Evolutionary conservation across 30 jellyfish, hydroid and myxozoan species (phyloP).

Genomic region (Morbakka virulenta): DNA sequence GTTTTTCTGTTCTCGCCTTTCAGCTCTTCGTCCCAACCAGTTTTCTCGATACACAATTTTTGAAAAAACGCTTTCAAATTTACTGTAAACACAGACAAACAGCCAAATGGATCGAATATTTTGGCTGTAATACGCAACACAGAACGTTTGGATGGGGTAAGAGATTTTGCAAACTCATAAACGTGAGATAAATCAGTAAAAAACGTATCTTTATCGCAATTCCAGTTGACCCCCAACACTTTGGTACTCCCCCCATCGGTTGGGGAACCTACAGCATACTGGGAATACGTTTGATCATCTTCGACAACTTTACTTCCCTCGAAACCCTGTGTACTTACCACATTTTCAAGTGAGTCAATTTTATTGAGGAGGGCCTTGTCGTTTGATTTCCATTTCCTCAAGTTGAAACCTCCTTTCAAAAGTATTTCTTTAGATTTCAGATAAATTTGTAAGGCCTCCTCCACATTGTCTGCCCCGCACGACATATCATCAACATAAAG

Average conservation of each 20-base stretch:
- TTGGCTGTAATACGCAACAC: constrained; percentile 20
- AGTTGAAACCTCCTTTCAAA: constrained; percentile 21
- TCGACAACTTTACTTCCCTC: constrained; percentile 2
- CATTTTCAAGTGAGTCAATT: background rate
- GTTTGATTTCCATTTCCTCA: constrained; percentile 23
- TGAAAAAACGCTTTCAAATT: background rate
- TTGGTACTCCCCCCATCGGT: background rate
- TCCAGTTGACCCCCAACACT: constrained; percentile 34
- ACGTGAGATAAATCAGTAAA: background rate
- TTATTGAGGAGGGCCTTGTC: background rate
- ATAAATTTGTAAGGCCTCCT: constrained; percentile 31
- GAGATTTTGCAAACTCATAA: constrained; percentile 1
- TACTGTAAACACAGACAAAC: constrained; percentile 4
- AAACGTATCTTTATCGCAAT: constrained; percentile 2
- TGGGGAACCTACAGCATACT: constrained; percentile 21
- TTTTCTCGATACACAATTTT: background rate
- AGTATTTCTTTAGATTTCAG: background rate
- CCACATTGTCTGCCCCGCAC: constrained; percentile 4
- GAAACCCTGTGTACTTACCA: background rate
- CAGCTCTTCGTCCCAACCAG: constrained; percentile 17
- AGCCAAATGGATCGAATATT: constrained; percentile 30
- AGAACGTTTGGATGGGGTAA: constrained; percentile 36
- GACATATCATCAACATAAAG: constrained; percentile 31
- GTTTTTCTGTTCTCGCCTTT: background rate
- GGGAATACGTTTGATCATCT: constrained; percentile 26